Evolutionary conservation across 2,113 vertebrate species (phyloP).

Genomic region (Fulica atra): DNA sequence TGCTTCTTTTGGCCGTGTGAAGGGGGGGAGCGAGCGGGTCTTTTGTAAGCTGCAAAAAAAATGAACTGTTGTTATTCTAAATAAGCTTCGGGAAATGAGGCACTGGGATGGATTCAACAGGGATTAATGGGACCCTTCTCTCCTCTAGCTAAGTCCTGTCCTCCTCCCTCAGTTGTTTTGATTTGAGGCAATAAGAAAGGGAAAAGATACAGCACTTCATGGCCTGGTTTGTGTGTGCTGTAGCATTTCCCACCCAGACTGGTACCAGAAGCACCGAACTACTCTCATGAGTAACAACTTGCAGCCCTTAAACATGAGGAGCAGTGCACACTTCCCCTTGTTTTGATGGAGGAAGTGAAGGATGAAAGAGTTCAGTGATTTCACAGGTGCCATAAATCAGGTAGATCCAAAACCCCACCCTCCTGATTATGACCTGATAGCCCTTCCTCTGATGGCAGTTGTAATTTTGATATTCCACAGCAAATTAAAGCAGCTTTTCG

Average conservation of each 20-base stretch:
- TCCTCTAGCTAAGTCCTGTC: not conserved
- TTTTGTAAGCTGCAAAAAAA: not conserved
- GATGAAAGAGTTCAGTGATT: not conserved
- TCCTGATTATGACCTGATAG: not conserved
- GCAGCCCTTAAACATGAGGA: not conserved
- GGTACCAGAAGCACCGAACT: not conserved
- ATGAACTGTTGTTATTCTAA: not conserved
- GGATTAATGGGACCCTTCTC: not conserved
- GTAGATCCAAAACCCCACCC: not conserved
- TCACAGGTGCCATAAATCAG: not conserved
- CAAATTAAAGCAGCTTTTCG: not conserved
- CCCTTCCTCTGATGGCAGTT: not conserved
- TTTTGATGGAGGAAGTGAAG: not conserved
- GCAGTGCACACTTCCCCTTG: not conserved
- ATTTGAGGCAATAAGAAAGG: not conserved
- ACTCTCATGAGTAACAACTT: not conserved
- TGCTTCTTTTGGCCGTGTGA: not conserved
- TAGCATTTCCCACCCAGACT: not conserved
- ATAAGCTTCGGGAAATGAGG: not conserved
- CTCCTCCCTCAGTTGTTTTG: not conserved
- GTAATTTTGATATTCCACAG: not conserved
- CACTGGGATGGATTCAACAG: not conserved
- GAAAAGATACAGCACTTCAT: not conserved
- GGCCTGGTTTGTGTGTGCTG: not conserved
- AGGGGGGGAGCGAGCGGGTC: not conserved